A percentile compares a stretch with the other conserved stretches of the same genome.
These are phyloP conservation scores for Apodemus speciosus DNA, from an alignment of 2,113 vertebrate genomes.

Conservation along the genomic window DNA sequence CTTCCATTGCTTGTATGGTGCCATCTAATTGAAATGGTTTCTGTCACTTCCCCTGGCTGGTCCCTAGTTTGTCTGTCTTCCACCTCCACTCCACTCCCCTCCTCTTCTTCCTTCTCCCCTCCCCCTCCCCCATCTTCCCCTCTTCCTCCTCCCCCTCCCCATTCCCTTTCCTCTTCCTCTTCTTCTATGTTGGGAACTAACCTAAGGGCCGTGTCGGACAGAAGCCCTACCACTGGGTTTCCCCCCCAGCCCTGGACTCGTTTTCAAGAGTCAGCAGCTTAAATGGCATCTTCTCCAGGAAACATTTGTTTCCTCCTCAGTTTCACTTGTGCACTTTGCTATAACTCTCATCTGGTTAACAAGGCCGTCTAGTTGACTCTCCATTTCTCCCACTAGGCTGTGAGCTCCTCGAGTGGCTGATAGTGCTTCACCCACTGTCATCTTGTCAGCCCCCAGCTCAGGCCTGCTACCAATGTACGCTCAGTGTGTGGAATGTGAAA, in stretches of 20 bases:
- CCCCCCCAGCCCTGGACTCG: background rate
- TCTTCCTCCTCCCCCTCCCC: too few species aligned
- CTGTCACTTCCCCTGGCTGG: background rate
- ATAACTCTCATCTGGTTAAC: background rate
- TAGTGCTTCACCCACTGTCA: background rate
- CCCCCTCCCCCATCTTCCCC: too few species aligned
- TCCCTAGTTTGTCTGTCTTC: background rate
- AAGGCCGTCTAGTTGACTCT: background rate
- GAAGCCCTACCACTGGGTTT: background rate
- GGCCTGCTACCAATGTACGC: background rate
- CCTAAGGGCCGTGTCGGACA: background rate
- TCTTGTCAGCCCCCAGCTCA: background rate
- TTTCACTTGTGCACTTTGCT: background rate
- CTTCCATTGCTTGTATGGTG: background rate
- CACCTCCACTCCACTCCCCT: background rate
- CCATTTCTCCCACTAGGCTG: background rate
- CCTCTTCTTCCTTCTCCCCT: fast-evolving
- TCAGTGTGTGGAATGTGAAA: background rate
- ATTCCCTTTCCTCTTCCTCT: background rate
- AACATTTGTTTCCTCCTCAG: background rate
- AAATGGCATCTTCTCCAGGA: background rate
- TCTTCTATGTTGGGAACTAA: background rate
- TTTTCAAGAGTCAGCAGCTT: background rate
- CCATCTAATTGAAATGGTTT: background rate
- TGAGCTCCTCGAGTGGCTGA: background rate